Percentiles rank a stretch among this genome's conserved stretches.
phyloP scores from a whole-genome alignment of 2,113 vertebrate species.

The Boleophthalmus pectinirostris region DNA sequence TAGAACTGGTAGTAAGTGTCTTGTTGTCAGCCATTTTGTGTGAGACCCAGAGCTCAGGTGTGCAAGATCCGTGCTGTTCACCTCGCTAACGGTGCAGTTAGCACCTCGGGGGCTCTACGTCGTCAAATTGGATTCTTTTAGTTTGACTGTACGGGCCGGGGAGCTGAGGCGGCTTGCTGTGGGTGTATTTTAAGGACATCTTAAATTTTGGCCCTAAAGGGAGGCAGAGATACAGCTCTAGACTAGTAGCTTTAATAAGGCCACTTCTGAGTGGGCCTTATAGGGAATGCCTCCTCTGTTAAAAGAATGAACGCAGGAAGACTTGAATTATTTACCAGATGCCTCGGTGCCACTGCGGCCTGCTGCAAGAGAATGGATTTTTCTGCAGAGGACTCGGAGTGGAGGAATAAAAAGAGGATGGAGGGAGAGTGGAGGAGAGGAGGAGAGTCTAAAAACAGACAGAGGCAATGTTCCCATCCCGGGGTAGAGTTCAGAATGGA shows the following conservation, averaged over 20 bases:
- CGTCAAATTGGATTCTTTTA: conserved; percentile 24
- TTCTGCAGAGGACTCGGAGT: conserved; percentile 56
- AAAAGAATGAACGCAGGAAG: conserved; percentile 62
- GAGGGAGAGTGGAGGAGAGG: conserved; percentile 26
- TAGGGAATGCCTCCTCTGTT: conserved; percentile 44
- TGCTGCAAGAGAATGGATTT: conserved; percentile 69
- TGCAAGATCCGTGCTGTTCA: conserved; percentile 22
- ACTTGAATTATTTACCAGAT: conserved; percentile 78
- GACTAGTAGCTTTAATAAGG: conserved; percentile 62
- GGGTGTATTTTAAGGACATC: conserved; percentile 28
- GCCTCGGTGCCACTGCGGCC: conserved; percentile 37
- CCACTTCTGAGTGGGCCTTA: conserved; percentile 57
- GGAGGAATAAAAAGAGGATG: conserved; percentile 41
- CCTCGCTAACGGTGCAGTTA: conserved; percentile 18
- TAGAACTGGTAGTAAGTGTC: conserved; percentile 13
- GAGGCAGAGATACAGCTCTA: conserved; percentile 18
- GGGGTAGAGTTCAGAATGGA: background rate
- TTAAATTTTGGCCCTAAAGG: conserved; percentile 10
- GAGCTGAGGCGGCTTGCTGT: conserved; percentile 14
- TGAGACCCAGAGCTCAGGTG: conserved; percentile 2
- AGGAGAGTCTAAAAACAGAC: conserved; percentile 24
- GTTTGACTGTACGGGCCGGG: conserved; percentile 12
- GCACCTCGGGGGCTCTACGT: conserved; percentile 14
- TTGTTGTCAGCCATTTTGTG: conserved; percentile 17
- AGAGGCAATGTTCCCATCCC: conserved; percentile 5